Base-by-base conservation (phyloP, 2,113 vertebrate species). In the Megaceryle maxima region DNA sequence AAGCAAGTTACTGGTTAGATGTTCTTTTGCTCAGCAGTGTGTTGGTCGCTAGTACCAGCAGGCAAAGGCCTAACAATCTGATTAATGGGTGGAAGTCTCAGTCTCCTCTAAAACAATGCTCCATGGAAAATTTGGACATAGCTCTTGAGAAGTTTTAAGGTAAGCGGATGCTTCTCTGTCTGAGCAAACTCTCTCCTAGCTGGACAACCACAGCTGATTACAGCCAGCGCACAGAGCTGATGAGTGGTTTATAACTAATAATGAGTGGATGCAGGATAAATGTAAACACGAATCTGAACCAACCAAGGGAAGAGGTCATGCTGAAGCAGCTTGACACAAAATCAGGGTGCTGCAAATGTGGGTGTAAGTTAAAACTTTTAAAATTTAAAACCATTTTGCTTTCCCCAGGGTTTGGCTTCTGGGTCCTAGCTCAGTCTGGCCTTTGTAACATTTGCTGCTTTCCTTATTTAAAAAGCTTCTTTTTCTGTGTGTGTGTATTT, bases 21-120 rank as follows among this genome's bases (percentile, higher is more conserved):
- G 33, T 37, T 77, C 24, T 63, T 37, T n/a, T 20, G 9, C 41
- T 62, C 24, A n/a, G 39, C 48, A 51, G 19, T 17, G 28, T 21
- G 1, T 1, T 74, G 89, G 64, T 44, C 64, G 41, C 31, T 70
- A 46, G 62, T 35, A 63, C 7, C 37, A 88, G 41, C 73, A 89
- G 48, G 48, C 28, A 63, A 59, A 74, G 10, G 7, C 13, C 48
- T 44, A 62, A 39, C 13, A 2, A 9, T 22, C 11, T 74, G 87
- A 63, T 16, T n/a, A 22, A 66, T 10, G 11, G 28, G 39, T 19
- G 26, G n/a, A 31, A 59, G 29, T 29, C n/a, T 72, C 0, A 0
- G 35, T 44, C 33, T 82, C 13, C 64, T 82, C 50, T 75, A 62
- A 78, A 82, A 31, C 11, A 53, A 11, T 17, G 0, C 6, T 8